Base-by-base conservation (phyloP, 92 coral and sea anemone species). In the Bergia sp. region DNA sequence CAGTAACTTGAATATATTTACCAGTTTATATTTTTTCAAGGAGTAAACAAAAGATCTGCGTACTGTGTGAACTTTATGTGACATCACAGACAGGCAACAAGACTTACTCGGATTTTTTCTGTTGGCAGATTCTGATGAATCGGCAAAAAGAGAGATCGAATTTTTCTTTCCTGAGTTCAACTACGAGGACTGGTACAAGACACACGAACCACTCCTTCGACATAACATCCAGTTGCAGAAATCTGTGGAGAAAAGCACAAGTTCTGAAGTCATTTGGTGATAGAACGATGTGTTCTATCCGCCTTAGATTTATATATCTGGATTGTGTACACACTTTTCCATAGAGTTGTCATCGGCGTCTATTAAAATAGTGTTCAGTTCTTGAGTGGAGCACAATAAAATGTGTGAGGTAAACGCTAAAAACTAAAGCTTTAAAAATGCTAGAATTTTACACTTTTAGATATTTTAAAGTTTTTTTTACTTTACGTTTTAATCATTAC, bases 151-250 rank as follows among this genome's bases (percentile, higher is more conserved):
- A 87, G 99, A 96, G 80, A 96, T 95, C 82, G 90, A 81, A 82
- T 93, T 93, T 79, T 96, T 96, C 91, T 96, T 96, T 45, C 99
- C 99, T 6, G 94, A 94, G 9, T 96, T 96, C 67, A 81, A 92
- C 86, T 85, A 80, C 77, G 67, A 80, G 10, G 45, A 87, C 37
- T 94, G 97, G 97, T 76, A 55, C 69, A 53, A 76, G 36, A 76
- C 80, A 37, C 81, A 91, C 40, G 95, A 88, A 13, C 80, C 87
- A 0, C 40, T 85, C 1, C 91, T 92, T 44, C 92, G 91, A 55
- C 74, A 76, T 42, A 89, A 61, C 12, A 74, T 71, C 74, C 45
- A 84, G 12, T 11, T 69, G 79, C 66, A 43, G 29, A 7, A 18
- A 29, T 5, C 42, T 11, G 65, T 11, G 78, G 41, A 83, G 20